phyloP scores from a whole-genome alignment of 2,113 vertebrate species.

The Mormyrus iriodes region DNA sequence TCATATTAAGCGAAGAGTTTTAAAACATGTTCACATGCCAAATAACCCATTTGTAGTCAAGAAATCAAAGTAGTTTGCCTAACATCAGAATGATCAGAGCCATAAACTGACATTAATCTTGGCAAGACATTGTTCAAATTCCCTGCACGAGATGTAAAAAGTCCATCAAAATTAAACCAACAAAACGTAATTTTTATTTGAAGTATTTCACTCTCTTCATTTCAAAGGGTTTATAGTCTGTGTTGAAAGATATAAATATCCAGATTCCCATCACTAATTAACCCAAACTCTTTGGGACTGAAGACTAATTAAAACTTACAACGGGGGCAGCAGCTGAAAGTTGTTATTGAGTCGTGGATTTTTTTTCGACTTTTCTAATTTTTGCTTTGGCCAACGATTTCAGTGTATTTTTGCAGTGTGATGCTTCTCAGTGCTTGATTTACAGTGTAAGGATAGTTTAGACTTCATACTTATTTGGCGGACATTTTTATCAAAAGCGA shows the following conservation, averaged over 20 bases:
- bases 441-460: background rate
- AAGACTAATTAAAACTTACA: background rate
- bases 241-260: conserved; percentile 4
- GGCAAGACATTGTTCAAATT: background rate
- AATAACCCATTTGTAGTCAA: background rate
- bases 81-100: background rate
- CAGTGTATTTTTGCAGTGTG: background rate
- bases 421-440: background rate
- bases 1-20: background rate
- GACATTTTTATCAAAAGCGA: background rate
- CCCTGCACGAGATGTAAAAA: background rate
- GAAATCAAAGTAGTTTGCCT: background rate
- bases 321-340: background rate
- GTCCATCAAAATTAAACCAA: conserved; percentile 1
- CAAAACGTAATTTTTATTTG: background rate
- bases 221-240: conserved; percentile 1
- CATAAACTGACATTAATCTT: background rate
- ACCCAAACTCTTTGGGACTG: background rate
- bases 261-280: background rate
- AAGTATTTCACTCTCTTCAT: background rate
- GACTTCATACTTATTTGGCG: background rate
- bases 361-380: background rate
- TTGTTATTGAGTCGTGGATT: background rate
- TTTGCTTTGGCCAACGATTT: background rate
- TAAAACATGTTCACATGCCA: background rate